phyloP scores from a whole-genome alignment of 2,113 vertebrate species.

The Cnemophilus loriae region DNA sequence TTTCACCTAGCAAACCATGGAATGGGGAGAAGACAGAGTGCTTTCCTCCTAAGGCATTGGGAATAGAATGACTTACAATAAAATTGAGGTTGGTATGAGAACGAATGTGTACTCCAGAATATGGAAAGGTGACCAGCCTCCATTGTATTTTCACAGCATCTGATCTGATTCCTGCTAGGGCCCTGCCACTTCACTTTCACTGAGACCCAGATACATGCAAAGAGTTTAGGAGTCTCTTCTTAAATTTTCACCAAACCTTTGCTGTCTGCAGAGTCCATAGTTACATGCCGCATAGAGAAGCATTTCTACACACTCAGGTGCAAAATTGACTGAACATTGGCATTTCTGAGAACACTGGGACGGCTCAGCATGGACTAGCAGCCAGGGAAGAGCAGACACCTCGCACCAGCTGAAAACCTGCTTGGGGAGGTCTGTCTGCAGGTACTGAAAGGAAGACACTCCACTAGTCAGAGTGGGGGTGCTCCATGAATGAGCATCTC shows the following conservation, averaged over 20 bases:
- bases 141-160: background rate
- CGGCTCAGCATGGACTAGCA: background rate
- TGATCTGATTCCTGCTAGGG: background rate
- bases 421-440: background rate
- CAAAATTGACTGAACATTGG: fast-evolving
- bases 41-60: background rate
- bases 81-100: background rate
- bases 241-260: background rate
- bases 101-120: background rate
- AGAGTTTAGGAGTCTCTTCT: background rate
- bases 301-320: background rate
- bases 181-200: background rate
- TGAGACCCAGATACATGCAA: background rate
- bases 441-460: background rate
- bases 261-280: background rate
- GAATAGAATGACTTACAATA: background rate
- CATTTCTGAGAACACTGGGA: background rate
- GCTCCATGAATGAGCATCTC: background rate
- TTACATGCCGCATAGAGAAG: background rate
- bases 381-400: background rate
- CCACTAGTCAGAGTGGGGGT: background rate
- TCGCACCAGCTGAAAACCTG: background rate
- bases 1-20: background rate
- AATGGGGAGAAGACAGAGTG: background rate
- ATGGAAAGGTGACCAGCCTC: background rate